phyloP scores from a whole-genome alignment of 2,113 vertebrate genomes.

The Petromus typicus region DNA sequence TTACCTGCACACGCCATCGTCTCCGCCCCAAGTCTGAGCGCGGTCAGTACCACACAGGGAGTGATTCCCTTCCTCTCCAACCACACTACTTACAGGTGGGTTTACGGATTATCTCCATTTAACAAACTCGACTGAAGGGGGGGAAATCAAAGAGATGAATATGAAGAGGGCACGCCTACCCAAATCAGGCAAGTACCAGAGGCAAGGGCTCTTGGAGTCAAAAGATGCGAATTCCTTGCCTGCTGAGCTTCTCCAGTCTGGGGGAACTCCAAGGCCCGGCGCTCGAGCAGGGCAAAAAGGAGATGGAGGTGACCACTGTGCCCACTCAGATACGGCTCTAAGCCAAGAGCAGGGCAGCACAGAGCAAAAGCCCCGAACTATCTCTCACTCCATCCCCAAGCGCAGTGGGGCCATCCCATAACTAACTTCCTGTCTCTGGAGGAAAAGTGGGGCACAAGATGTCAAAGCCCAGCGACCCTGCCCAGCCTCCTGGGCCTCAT shows the following conservation, averaged over 20 bases:
- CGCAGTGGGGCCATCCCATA: no score
- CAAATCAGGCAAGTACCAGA: neutral
- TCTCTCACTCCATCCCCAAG: neutral
- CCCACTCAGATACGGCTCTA: neutral
- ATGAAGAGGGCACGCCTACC: fast-evolving
- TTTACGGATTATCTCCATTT: neutral
- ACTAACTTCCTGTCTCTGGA: neutral
- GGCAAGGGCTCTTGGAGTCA: neutral
- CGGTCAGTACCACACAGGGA: neutral
- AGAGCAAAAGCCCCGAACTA: no score
- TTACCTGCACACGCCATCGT: neutral
- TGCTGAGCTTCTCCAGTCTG: neutral
- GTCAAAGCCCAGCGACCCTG: neutral
- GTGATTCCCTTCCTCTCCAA: neutral
- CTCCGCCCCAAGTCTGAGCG: neutral
- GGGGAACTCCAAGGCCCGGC: neutral
- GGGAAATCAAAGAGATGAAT: neutral
- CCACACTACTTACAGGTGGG: neutral
- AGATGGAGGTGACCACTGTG: neutral
- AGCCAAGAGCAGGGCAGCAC: neutral
- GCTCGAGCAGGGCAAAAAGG: neutral
- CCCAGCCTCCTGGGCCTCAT: neutral
- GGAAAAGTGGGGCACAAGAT: neutral
- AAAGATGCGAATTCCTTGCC: neutral
- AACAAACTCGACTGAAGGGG: neutral